These are phyloP conservation scores for Nyctereutes procyonoides DNA, from an alignment of 2,113 vertebrate genomes.

Conservation along the genomic window DNA sequence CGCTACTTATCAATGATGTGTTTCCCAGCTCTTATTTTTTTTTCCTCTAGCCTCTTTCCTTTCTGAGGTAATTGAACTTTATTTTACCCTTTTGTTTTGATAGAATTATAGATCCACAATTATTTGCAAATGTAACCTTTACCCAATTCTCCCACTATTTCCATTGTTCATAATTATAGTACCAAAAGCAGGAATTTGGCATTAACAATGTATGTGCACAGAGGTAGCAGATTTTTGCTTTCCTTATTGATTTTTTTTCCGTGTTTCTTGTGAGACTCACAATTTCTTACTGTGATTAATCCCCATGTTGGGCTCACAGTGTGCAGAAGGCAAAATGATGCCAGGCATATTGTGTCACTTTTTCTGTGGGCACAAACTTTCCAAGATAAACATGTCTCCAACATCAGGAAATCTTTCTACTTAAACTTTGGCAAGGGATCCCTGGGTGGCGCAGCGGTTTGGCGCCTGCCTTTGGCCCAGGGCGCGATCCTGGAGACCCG, in stretches of 20 bases:
- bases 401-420: constrained; percentile 25
- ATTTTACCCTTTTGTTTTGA: constrained; percentile 4
- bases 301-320: background rate
- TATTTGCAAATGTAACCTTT: background rate
- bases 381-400: background rate
- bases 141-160: background rate
- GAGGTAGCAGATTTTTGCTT: background rate
- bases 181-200: background rate
- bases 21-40: background rate
- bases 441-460: too few species aligned
- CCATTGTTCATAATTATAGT: background rate
- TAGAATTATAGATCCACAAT: background rate
- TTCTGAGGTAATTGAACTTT: background rate
- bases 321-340: background rate
- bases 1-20: background rate
- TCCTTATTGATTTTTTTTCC: background rate
- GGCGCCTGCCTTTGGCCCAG: too few species aligned
- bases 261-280: background rate
- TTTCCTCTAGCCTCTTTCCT: background rate
- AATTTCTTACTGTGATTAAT: background rate
- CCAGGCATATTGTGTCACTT: background rate
- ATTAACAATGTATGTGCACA: background rate
- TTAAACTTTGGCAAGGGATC: constrained; percentile 19
- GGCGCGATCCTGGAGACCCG: too few species aligned
- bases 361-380: background rate